These are phyloP conservation scores for Drosophila serrata DNA, from an alignment of 1,140 invertebrate genomes.

Conservation along the genomic window DNA sequence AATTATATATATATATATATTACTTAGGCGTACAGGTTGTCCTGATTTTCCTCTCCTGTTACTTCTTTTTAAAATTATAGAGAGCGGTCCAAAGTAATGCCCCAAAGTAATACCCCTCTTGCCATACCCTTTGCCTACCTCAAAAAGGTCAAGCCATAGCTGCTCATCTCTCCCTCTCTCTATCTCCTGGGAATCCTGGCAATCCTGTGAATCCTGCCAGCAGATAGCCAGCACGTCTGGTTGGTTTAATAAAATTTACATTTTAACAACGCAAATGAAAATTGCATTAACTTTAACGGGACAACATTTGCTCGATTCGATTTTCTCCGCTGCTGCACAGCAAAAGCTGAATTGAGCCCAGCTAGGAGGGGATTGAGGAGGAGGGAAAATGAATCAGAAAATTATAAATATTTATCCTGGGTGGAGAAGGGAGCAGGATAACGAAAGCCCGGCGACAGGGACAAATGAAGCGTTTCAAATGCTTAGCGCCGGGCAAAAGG, in stretches of 20 bases:
- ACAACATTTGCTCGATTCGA: slow-evolving; percentile 49
- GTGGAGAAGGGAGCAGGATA: background rate
- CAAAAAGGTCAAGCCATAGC: slow-evolving; percentile 41
- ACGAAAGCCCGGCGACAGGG: slow-evolving; percentile 12
- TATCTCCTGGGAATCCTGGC: slow-evolving; percentile 2
- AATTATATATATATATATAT: too few relatives aligned
- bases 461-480: slow-evolving; percentile 44
- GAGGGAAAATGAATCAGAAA: slow-evolving; percentile 41
- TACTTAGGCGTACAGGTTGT: too few relatives aligned
- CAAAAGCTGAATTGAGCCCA: background rate
- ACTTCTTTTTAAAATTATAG: background rate
- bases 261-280: slow-evolving; percentile 72
- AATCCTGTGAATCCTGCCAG: slow-evolving; percentile 4
- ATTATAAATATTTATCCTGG: slow-evolving; percentile 51
- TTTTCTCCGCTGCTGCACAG: slow-evolving; percentile 27
- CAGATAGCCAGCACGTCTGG: slow-evolving; percentile 58
- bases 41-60: too few relatives aligned
- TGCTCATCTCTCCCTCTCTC: background rate
- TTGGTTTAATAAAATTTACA: slow-evolving; percentile 77
- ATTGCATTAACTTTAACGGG: slow-evolving; percentile 69
- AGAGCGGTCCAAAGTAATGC: background rate
- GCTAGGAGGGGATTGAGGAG: background rate
- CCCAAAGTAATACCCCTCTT: background rate
- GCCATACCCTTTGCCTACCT: too few relatives aligned
- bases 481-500: slow-evolving; percentile 36